phyloP scores from a whole-genome alignment of 2,113 vertebrate species.

The Sturnira hondurensis region DNA sequence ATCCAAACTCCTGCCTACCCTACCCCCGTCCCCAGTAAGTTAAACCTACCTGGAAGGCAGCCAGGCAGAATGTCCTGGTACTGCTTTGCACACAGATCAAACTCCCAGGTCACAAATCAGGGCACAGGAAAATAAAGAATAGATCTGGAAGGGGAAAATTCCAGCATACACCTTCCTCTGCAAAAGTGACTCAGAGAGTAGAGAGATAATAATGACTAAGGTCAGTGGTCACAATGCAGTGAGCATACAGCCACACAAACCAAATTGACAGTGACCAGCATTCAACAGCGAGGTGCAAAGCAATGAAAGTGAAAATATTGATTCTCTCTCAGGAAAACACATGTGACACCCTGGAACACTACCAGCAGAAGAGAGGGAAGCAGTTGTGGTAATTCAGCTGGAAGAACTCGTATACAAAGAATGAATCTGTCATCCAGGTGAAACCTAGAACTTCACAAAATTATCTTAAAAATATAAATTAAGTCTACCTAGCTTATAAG shows the following conservation, averaged over 20 bases:
- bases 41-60: background rate
- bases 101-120: background rate
- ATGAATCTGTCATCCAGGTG: background rate
- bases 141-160: background rate
- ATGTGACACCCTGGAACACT: background rate
- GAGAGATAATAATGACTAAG: background rate
- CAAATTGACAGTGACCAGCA: background rate
- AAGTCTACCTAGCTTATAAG: background rate
- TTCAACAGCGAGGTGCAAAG: background rate
- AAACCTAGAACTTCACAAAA: background rate
- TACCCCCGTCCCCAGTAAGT: background rate
- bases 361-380: background rate
- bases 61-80: background rate
- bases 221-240: background rate
- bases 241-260: background rate
- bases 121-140: background rate
- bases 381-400: background rate
- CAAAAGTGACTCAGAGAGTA: background rate
- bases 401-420: background rate
- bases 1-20: background rate
- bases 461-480: background rate
- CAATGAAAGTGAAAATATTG: background rate
- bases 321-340: slow-evolving; percentile 1
- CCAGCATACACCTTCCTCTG: background rate
- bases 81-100: background rate